Percentiles rank a stretch among this genome's conserved stretches.
Evolutionary conservation across 35 echinoderm and acorn worm genomes (phyloP).

Genomic region (Diadema setosum): DNA sequence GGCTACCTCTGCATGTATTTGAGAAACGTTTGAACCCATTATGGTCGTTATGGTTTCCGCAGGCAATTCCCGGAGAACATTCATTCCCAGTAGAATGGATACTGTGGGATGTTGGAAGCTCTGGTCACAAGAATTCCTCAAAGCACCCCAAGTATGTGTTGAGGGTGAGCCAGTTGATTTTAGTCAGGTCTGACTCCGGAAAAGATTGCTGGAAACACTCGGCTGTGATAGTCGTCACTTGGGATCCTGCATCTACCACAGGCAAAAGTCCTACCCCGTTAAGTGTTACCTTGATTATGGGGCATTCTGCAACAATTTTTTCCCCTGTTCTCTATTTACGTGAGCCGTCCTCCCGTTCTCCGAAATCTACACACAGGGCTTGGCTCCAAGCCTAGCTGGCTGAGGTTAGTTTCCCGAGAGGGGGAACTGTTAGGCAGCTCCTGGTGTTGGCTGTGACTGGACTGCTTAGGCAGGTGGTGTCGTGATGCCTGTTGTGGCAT

Average conservation of each 20-base stretch:
- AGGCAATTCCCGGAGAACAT: background rate
- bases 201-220: constrained; percentile 2
- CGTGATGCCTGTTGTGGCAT: background rate
- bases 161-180: constrained; percentile 13
- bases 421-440: background rate
- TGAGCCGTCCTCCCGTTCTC: background rate
- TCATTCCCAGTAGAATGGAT: background rate
- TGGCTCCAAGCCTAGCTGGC: constrained; percentile 21
- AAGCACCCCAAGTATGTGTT: too few relatives aligned
- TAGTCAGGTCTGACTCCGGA: background rate
- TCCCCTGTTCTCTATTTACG: background rate
- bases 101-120: background rate
- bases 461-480: too few relatives aligned
- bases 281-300: background rate
- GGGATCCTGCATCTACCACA: constrained; percentile 12
- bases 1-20: background rate
- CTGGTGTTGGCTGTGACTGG: too few relatives aligned
- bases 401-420: background rate
- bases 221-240: constrained; percentile 9
- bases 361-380: background rate
- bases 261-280: background rate
- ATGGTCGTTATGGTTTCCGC: background rate
- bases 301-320: background rate
- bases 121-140: background rate
- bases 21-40: background rate